Base-by-base conservation (phyloP, 2,797 vertebrate genomes). In the Phyllotis vaccarum region DNA sequence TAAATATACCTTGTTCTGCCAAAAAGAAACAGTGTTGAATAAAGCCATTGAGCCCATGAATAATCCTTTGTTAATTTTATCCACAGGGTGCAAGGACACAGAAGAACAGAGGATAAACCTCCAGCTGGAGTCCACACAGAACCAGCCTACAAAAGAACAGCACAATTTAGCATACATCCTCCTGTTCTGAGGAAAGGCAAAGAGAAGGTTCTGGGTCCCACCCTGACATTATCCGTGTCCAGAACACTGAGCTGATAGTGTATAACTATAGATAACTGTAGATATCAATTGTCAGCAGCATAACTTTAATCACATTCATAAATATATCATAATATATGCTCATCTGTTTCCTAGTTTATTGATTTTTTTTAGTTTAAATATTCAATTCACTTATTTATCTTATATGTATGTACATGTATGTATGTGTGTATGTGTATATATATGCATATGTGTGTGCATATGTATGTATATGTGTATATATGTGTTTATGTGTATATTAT, bases 1-100 rank as follows among this genome's bases (percentile, higher is more conserved):
- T 95, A 94, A 97, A 96, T 96, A 86, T 21, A 94, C 82, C 74
- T 95, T 91, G 34, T 94, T 90, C 90, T 95, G 64, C 87, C 93
- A 64, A 70, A 96, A 93, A 91, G 76, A 88, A 98, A 60, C 70
- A 78, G 49, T 79, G 58, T 93, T 83, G 62, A 94, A 86, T 94
- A 93, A 95, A 78, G 56, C 62, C 52, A 1, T 4, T 95, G 82
- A 94, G 74, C 58, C 58, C 88, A 34, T 70, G 94, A 93, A 94
- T 91, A 95, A 76, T 81, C 66, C 49, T 90, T 85, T 91, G 93
- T 92, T 95, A 90, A 82, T 90, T 95, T 86, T 95, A 56, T 78
- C 80, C 72, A 19, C 56, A 85, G n/a, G 49, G 6, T 21, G 12
- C 66, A 93, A 96, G 80, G 87, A 90, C 37, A 49, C 64, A 74